Evolutionary conservation across 1,140 invertebrate genomes (phyloP).

Genomic region (Pseudomyrmex dendroicus): DNA sequence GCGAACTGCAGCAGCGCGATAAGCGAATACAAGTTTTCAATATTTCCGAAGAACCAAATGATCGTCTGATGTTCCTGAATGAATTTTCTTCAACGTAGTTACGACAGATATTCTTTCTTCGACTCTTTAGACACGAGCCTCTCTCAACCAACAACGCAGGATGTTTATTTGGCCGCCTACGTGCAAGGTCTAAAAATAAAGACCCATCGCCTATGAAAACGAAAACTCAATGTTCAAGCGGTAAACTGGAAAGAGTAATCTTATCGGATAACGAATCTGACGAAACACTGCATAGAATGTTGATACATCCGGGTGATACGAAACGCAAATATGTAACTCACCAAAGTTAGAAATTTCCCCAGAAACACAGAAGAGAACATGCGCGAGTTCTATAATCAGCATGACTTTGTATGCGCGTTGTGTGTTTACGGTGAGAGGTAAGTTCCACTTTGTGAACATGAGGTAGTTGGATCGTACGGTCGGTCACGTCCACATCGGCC

Average conservation of each 20-base stretch:
- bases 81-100: background rate
- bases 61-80: constrained; percentile 23
- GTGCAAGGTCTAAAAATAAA: background rate
- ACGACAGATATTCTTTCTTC: background rate
- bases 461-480: background rate
- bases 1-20: background rate
- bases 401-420: background rate
- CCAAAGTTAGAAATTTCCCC: background rate
- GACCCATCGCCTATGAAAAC: background rate
- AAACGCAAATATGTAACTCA: background rate
- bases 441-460: background rate
- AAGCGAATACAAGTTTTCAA: background rate
- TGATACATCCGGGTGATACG: background rate
- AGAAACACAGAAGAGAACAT: background rate
- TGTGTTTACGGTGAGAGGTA: constrained; percentile 9
- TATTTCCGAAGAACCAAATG: background rate
- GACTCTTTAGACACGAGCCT: background rate
- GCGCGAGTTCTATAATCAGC: background rate
- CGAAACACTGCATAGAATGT: background rate
- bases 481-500: background rate
- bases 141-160: background rate
- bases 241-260: background rate
- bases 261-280: background rate
- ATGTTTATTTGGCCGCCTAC: constrained; percentile 1
- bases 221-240: background rate